Evolutionary conservation across 2,888 invertebrate species (phyloP).

Genomic region (Cistogaster globosa): DNA sequence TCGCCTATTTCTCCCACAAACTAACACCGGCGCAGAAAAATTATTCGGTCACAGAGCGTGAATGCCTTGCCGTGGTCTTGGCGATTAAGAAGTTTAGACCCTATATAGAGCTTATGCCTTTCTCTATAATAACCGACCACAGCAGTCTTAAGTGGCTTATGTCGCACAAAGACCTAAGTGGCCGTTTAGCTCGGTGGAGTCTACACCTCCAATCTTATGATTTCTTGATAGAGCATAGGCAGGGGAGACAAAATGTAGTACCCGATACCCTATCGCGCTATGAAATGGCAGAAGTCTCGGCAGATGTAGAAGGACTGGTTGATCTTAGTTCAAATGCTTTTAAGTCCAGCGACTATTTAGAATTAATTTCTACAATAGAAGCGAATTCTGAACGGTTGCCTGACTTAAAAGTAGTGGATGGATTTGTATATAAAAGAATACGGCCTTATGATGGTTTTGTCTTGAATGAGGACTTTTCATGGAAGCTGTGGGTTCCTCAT

Average conservation of each 20-base stretch:
- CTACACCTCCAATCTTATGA: background rate
- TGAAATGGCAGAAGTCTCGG: background rate
- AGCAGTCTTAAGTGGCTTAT: slow-evolving; percentile 2
- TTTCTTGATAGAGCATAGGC: background rate
- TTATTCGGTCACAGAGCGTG: background rate
- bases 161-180: background rate
- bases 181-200: slow-evolving; percentile 1
- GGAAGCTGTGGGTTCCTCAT: no score
- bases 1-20: slow-evolving; percentile 1
- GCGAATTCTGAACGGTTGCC: background rate
- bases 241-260: background rate
- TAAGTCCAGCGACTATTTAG: background rate
- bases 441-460: background rate
- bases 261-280: slow-evolving; percentile 5
- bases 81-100: slow-evolving; percentile 8
- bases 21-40: background rate
- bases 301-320: background rate
- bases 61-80: background rate
- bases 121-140: background rate
- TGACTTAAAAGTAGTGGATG: background rate
- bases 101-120: background rate
- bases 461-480: background rate
- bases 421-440: background rate
- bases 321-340: background rate
- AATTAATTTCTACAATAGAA: background rate